Base-by-base conservation (phyloP, 2,797 vertebrate species). In the Xenopus petersii region DNA sequence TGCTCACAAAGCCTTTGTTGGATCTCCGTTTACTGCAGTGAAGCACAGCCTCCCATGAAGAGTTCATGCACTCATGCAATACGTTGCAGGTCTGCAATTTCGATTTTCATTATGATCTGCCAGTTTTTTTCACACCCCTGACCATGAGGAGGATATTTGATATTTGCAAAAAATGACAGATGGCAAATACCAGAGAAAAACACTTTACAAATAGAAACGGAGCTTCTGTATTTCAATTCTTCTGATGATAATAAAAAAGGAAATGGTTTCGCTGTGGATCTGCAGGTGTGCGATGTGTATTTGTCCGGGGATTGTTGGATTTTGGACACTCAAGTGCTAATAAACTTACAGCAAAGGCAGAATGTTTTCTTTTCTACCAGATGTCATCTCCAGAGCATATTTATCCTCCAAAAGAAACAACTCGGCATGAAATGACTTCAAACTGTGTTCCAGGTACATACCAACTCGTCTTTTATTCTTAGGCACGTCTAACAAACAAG, bases 61-160 rank as follows among this genome's bases (percentile, higher is more conserved):
- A 8, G 49, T 76, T 75, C 0, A 64, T 61, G 80, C 83, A 86
- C 61, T 69, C 64, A 51, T 80, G 67, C 72, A 68, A 71, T 62
- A 79, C 79, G 75, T 75, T 79, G 46, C 49, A 80, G 77, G 61
- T 71, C 82, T 84, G 83, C 81, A 82, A 84, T 87, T 90, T 85
- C 79, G 81, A 78, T 82, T 83, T 75, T 83, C 84, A 82, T 80
- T n/a, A 0, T 78, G 73, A 83, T 80, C 80, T 82, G 83, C 81
- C 85, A 84, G 85, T 81, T 87, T 84, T 85, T 76, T 75, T 85
- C 84, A 81, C 81, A 83, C 75, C 48, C 42, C 62, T 83, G 86
- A 87, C 87, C 86, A 82, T 81, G 66, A 81, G 80, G 74, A 63
- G 79, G 86, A 83, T 86, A 88, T 85, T 80, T 78, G 85, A 88